Base-by-base conservation (phyloP, 2,113 vertebrate genomes). In the Nothobranchius kuhntae region DNA sequence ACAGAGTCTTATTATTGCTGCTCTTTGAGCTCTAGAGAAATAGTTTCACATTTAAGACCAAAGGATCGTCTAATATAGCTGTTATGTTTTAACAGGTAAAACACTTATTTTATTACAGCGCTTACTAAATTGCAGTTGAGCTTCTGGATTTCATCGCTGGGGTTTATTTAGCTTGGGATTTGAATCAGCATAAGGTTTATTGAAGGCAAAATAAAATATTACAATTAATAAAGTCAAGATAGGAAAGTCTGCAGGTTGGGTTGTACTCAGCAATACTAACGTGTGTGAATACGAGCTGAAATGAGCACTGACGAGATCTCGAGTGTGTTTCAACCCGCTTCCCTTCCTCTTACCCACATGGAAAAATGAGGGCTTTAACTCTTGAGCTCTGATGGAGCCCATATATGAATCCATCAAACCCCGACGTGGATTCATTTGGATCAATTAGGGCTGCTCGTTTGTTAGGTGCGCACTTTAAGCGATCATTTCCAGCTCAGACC, bases 361-460 rank as follows among this genome's bases (percentile, higher is more conserved):
- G 48, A 87, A 80, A 86, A 82, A 86, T 64, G 15, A 80, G 60
- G 67, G 63, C 71, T 78, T 78, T 80, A 87, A 77, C 76, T 83
- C 79, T 70, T 53, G 63, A 80, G 83, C 81, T 61, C 61, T 14
- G 75, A 85, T 65, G 84, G 65, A 75, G 80, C 69, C 42, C 61
- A 14, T 35, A 64, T 63, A 60, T 36, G 71, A 87, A 88, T 91
- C 87, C 77, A 90, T 91, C 90, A 89, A 87, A 81, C 72, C 53
- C 75, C 73, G 86, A 88, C 82, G 52, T 70, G 78, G 84, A 89
- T 90, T 89, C 79, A 88, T 91, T 86, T 85, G 87, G 83, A 89
- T 91, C 87, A 90, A 91, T 91, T 90, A 91, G 81, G 77, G 69
- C 61, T 21, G 69, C 86, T 88, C 77, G 71, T 91, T 88, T 84